Evolutionary conservation across 2,113 vertebrate genomes (phyloP), one percentile per base, ranked within the genome.

Genomic region (Candoia aspera): DNA sequence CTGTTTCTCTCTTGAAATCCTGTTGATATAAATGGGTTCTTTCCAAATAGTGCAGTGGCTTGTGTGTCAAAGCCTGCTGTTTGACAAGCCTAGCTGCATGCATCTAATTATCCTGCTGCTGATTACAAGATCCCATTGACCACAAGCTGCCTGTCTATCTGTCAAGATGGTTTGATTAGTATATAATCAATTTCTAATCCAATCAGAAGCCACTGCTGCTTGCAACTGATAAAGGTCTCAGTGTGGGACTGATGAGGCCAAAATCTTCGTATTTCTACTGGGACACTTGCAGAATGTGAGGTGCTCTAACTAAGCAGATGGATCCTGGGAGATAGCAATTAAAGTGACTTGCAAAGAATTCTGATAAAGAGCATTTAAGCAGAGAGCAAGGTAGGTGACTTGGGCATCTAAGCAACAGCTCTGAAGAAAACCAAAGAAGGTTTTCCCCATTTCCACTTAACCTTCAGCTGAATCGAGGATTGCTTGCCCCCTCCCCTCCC

Each of bases 121-220:
- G 98, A 98, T 98, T 98, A 98, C 97, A 96, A 97, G 97, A 97
- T 97, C 96, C 96, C 96, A 97, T 97, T 98, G 98, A 98, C 97
- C 97, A 95, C 97, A 97, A 97, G 97, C 94, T 96, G 96, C 95
- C 95, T 95, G 96, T 94, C 96, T 96, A 96, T 97, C 96, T 95
- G 97, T 97, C 97, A 97, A 95, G 94, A 94, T 96, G 88, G 89
- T 95, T 91, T 97, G 97, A 98, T 98, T 98, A 95, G 96, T 94
- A 96, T 95, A 96, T 97, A 98, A 98, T 98, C 98, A 98, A 97
- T 98, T 97, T 98, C 94, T 98, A 97, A 98, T 98, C 98, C 98
- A 98, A 98, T 98, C 98, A 98, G 97, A 97, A 97, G 95, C 93
- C 95, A 95, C 95, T 79, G 87, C 97, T 97, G 97, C 84, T 95